Conservation (phyloP, 2,113 vertebrate genomes). For the Myotis brandtii region DNA sequence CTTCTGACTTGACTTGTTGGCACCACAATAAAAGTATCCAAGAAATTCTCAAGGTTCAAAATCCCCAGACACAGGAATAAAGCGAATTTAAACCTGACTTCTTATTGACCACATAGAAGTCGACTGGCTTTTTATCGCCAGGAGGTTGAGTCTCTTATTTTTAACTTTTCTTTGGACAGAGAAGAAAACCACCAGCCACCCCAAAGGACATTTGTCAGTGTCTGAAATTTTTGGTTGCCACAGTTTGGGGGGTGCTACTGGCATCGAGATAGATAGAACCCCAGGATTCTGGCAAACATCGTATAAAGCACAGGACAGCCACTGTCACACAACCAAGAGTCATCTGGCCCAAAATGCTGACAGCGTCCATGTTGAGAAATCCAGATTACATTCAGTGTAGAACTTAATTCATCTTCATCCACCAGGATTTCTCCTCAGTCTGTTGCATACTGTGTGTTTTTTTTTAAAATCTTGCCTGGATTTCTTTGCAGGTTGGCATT, state of each 20-base stretch:
- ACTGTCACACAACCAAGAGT: neutral
- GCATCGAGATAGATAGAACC: neutral
- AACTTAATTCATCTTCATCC: neutral
- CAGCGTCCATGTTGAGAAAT: neutral
- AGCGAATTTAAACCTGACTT: neutral
- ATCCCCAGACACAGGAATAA: neutral
- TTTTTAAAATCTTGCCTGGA: neutral
- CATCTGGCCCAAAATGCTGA: neutral
- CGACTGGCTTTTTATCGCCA: neutral
- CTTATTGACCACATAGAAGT: neutral
- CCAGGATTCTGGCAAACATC: accelerated
- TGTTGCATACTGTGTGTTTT: neutral
- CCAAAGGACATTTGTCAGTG: neutral
- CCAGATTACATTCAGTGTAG: accelerated
- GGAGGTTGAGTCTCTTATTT: neutral
- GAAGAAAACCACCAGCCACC: neutral
- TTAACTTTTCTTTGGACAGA: neutral
- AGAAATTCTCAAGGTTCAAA: neutral
- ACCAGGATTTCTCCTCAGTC: neutral
- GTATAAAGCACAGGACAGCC: no score
- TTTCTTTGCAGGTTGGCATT: slow-evolving; percentile 91
- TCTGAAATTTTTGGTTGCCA: neutral
- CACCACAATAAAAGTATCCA: neutral
- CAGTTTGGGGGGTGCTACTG: neutral
- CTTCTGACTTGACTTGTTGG: neutral